A percentile compares a stretch with the other conserved stretches of the same genome.
These are phyloP conservation scores for Erebia ligea DNA, from an alignment of 2,888 invertebrate species.

Conservation along the genomic window DNA sequence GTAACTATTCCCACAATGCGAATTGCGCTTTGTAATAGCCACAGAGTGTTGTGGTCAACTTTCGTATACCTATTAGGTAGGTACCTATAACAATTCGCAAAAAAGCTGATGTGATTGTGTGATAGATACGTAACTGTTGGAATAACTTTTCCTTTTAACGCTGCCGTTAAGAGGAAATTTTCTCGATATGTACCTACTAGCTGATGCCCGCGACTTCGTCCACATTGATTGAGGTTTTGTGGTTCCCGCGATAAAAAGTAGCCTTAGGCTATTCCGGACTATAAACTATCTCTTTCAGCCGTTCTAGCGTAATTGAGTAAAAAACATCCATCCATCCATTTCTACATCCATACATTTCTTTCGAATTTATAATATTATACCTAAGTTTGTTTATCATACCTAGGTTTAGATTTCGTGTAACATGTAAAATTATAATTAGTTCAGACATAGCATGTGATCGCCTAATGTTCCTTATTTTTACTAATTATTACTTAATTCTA, in stretches of 20 bases:
- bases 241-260: too few species aligned
- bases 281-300: too few species aligned
- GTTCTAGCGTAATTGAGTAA: too few species aligned
- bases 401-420: neutral
- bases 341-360: too few species aligned
- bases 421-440: neutral
- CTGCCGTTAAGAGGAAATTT: neutral
- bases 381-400: too few species aligned
- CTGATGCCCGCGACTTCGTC: too few species aligned
- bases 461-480: neutral
- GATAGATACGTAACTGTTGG: neutral
- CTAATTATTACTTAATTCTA: neutral
- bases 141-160: neutral
- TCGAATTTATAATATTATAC: too few species aligned
- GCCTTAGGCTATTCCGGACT: too few species aligned
- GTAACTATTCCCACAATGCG: neutral
- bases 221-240: too few species aligned
- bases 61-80: neutral
- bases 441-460: neutral
- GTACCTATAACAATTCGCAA: neutral
- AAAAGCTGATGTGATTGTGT: neutral
- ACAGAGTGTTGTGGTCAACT: conserved; percentile 4
- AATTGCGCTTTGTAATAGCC: conserved; percentile 9
- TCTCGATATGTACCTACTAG: too few species aligned
- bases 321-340: too few species aligned